These are phyloP conservation scores for Penaeus chinensis DNA, from an alignment of 1,140 invertebrate genomes.

Conservation along the genomic window DNA sequence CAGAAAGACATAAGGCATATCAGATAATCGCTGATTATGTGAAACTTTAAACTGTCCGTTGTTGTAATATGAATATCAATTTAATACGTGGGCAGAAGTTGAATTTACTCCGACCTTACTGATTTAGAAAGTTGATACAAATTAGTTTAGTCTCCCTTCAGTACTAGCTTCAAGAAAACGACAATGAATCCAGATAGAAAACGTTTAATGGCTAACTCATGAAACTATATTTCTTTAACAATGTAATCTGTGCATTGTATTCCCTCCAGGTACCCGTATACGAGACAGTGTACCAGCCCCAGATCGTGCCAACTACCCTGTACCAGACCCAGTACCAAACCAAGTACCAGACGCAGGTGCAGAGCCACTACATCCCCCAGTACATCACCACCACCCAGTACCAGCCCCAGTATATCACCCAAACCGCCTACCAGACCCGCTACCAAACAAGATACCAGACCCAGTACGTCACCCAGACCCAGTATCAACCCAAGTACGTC, in stretches of 20 bases:
- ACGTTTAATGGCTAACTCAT: not conserved
- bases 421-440: not conserved
- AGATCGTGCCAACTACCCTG: constrained; percentile 11
- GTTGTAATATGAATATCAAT: too few relatives aligned
- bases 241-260: not conserved
- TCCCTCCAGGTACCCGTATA: constrained; percentile 23
- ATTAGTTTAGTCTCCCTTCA: too few relatives aligned
- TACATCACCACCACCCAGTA: constrained; percentile 12
- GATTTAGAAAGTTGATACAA: too few relatives aligned
- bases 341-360: constrained; percentile 8
- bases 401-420: constrained; percentile 14
- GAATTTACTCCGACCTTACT: too few relatives aligned
- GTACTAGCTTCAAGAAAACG: not conserved
- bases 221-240: not conserved
- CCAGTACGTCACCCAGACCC: too few relatives aligned
- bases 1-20: too few relatives aligned
- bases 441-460: not conserved
- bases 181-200: not conserved
- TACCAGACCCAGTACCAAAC: constrained; percentile 33
- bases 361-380: constrained; percentile 27
- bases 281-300: constrained; percentile 13
- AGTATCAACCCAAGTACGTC: too few relatives aligned
- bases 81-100: too few relatives aligned
- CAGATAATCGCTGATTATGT: too few relatives aligned
- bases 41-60: too few relatives aligned